Evolutionary conservation across 1,140 invertebrate species (phyloP).

Genomic region (Periplaneta americana): DNA sequence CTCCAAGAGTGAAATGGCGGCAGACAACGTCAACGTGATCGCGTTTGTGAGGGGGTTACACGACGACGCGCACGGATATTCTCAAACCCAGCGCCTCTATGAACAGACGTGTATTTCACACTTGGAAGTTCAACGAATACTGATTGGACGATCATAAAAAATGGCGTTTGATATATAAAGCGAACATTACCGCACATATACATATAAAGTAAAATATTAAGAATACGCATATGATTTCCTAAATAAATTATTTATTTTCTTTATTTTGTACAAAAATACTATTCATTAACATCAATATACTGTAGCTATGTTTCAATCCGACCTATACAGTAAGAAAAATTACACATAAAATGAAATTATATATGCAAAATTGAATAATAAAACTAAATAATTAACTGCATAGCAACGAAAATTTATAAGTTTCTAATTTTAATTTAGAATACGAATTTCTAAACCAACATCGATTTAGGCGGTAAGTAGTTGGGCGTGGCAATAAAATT

Average conservation of each 20-base stretch:
- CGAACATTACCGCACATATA: not conserved
- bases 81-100: conserved; percentile 38
- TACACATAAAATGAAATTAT: not conserved
- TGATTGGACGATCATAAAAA: not conserved
- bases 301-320: not conserved
- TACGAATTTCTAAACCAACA: not conserved
- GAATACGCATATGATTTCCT: not conserved
- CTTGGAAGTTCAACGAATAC: not conserved
- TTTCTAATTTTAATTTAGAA: not conserved
- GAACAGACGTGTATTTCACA: not conserved
- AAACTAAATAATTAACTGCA: not conserved
- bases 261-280: not conserved
- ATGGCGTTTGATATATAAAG: not conserved
- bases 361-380: not conserved
- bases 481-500: not conserved
- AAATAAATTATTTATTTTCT: not conserved
- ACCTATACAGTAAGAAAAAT: not conserved
- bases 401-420: not conserved
- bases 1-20: conserved; percentile 55
- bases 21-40: conserved; percentile 71
- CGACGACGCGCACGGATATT: conserved; percentile 65
- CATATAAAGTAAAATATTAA: not conserved
- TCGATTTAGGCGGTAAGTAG: not conserved
- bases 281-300: not conserved
- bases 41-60: conserved; percentile 64